Percentiles rank a stretch among this genome's conserved stretches.
Evolutionary conservation across 2,888 invertebrate species (phyloP).

Genomic region (Drosophila pullipes): DNA sequence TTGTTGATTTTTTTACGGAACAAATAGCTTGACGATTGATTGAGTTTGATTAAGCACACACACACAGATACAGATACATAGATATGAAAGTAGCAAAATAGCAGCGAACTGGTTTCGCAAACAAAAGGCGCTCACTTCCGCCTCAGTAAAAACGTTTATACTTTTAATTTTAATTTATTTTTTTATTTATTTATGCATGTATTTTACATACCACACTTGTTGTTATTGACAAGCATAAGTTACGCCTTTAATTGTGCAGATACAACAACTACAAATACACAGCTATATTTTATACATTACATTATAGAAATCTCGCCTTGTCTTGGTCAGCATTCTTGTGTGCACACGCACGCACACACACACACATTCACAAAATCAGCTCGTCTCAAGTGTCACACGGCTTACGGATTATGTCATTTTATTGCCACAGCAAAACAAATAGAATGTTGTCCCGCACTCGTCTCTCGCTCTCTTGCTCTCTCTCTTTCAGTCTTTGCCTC

Average conservation of each 20-base stretch:
- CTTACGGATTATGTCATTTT: slow-evolving; percentile 69
- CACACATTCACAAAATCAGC: slow-evolving; percentile 53
- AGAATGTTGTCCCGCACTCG: neutral
- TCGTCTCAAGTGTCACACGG: slow-evolving; percentile 72
- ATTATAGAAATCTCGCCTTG: slow-evolving; percentile 17
- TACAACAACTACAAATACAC: neutral
- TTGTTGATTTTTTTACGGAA: slow-evolving; percentile 72
- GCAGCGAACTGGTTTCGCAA: slow-evolving; percentile 66
- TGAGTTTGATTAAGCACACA: slow-evolving; percentile 69
- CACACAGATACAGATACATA: slow-evolving; percentile 25
- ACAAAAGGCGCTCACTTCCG: slow-evolving; percentile 69
- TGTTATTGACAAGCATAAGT: slow-evolving; percentile 44
- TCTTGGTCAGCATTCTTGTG: slow-evolving; percentile 53
- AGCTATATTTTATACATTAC: slow-evolving; percentile 11
- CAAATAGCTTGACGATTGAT: slow-evolving; percentile 72
- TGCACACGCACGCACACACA: slow-evolving; percentile 37
- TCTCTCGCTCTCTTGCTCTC: neutral
- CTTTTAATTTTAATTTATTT: slow-evolving; percentile 18
- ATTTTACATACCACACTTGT: slow-evolving; percentile 37
- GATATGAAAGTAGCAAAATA: slow-evolving; percentile 60
- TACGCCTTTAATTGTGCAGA: slow-evolving; percentile 22
- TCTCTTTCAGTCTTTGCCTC: neutral
- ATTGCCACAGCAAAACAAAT: slow-evolving; percentile 38
- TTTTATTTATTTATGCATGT: slow-evolving; percentile 6
- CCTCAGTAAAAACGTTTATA: slow-evolving; percentile 52